Percentiles rank a stretch among this genome's conserved stretches.
phyloP scores from a whole-genome alignment of 2,113 vertebrate species.

The Atlantisia rogersi region DNA sequence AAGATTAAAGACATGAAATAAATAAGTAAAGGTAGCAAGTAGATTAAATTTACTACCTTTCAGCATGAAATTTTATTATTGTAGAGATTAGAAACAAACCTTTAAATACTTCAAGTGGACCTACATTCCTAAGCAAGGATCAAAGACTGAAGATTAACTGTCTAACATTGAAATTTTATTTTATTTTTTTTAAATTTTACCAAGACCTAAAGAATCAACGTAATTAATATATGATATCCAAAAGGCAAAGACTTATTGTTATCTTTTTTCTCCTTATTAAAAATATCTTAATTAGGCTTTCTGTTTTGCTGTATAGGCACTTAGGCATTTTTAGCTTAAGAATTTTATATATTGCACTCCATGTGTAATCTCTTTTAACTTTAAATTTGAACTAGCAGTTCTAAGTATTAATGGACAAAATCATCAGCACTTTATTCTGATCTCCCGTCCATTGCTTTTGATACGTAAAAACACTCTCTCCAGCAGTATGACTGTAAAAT shows the following conservation, averaged over 20 bases:
- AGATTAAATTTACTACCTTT: neutral
- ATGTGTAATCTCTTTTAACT: neutral
- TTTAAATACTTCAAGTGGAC: neutral
- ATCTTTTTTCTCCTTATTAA: neutral
- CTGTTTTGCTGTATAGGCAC: neutral
- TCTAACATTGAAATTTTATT: neutral
- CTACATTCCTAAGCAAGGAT: neutral
- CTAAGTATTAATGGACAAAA: neutral
- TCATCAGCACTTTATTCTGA: neutral
- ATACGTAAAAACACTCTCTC: neutral
- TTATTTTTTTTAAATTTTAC: neutral
- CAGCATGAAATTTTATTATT: neutral
- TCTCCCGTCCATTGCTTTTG: neutral
- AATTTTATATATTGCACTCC: neutral
- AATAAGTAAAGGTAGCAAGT: neutral
- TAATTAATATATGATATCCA: neutral
- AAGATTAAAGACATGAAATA: neutral
- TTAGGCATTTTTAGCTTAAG: neutral
- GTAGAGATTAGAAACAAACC: neutral
- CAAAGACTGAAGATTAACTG: neutral
- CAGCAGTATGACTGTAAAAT: neutral
- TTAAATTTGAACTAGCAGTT: neutral
- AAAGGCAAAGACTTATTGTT: neutral
- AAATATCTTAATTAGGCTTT: neutral
- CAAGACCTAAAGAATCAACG: neutral